Conservation (phyloP, 2,797 vertebrate genomes). For the Eospalax fontanierii region DNA sequence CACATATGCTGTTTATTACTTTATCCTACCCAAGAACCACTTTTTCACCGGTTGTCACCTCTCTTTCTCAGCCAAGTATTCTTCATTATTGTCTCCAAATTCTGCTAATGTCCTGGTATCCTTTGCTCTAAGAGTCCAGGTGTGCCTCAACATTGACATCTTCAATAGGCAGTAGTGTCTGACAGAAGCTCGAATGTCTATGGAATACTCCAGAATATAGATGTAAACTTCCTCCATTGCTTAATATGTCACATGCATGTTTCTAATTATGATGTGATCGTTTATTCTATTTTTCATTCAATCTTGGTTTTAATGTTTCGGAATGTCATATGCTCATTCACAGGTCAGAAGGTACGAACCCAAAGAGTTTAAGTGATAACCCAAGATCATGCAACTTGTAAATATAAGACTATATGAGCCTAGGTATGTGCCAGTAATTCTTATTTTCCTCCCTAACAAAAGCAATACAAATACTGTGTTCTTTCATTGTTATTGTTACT, state of each 20-base stretch:
- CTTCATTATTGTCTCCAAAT: background rate
- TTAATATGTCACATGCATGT: background rate
- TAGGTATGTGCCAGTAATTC: background rate
- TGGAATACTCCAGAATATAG: constrained; percentile 21
- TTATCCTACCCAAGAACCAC: background rate
- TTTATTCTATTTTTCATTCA: background rate
- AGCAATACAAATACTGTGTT: background rate
- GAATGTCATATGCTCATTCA: background rate
- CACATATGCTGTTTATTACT: background rate
- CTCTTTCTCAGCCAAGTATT: background rate
- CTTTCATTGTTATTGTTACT: background rate
- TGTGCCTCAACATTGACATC: background rate
- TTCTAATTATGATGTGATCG: background rate
- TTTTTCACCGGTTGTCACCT: background rate
- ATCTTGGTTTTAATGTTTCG: constrained; percentile 36
- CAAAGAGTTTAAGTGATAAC: background rate
- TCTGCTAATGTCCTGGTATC: background rate
- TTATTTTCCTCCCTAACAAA: constrained; percentile 3
- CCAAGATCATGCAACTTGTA: background rate
- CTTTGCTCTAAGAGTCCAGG: background rate
- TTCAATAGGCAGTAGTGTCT: background rate
- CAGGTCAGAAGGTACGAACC: background rate
- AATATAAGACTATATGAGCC: background rate
- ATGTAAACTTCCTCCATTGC: background rate
- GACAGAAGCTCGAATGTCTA: constrained; percentile 24